A percentile compares a stretch with the other conserved stretches of the same genome.
phyloP scores from a whole-genome alignment of 2,113 vertebrate species.

The Physeter macrocephalus region DNA sequence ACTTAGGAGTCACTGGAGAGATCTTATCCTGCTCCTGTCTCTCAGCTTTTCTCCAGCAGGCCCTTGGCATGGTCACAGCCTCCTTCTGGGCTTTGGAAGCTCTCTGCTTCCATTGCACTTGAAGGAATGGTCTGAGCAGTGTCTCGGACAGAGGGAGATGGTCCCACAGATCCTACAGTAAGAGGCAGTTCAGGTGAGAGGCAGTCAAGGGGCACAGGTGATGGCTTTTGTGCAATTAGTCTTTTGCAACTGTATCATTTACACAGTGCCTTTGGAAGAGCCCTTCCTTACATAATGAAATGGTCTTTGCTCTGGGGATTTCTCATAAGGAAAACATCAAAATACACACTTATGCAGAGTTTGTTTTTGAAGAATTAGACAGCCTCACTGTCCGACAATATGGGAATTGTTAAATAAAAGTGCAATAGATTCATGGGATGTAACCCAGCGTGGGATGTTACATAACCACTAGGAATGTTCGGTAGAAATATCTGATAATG shows the following conservation, averaged over 20 bases:
- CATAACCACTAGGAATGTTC: background rate
- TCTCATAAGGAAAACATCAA: background rate
- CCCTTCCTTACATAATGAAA: background rate
- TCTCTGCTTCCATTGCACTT: background rate
- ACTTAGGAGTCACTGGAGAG: slow-evolving; percentile 35
- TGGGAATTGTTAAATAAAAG: background rate
- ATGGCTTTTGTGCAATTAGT: background rate
- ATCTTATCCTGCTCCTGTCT: background rate
- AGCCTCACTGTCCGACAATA: background rate
- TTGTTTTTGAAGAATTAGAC: background rate
- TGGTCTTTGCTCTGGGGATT: background rate
- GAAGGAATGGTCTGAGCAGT: background rate
- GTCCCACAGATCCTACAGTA: background rate
- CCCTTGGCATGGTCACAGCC: background rate
- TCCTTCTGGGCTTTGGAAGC: background rate
- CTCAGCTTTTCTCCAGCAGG: background rate
- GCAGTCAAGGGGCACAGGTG: background rate
- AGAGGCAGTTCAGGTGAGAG: background rate
- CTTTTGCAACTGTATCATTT: background rate
- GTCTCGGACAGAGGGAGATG: background rate
- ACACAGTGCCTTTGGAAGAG: background rate
- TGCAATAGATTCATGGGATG: background rate
- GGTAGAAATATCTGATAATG: background rate
- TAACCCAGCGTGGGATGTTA: background rate
- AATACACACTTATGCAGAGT: background rate